phyloP scores from a whole-genome alignment of 1,140 invertebrate genomes.

The Pteromalus puparum region DNA sequence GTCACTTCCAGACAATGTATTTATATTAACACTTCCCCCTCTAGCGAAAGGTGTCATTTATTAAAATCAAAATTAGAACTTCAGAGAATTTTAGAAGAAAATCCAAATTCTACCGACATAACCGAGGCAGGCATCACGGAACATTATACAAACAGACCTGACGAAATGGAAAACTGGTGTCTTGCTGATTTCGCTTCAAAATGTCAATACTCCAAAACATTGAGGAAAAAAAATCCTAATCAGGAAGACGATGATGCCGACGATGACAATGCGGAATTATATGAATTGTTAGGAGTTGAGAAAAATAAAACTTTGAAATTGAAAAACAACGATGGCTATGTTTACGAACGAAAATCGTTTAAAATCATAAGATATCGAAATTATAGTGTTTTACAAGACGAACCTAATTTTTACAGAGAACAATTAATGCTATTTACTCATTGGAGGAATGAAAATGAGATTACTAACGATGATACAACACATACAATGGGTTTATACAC shows the following conservation, averaged over 20 bases:
- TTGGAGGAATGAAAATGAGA: conserved; percentile 35
- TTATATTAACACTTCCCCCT: conserved; percentile 28
- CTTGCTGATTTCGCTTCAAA: conserved; percentile 7
- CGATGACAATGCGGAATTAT: background rate
- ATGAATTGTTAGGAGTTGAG: background rate
- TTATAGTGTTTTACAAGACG: conserved; percentile 22
- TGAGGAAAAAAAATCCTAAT: conserved; percentile 16
- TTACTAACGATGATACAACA: background rate
- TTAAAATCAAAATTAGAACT: conserved; percentile 27
- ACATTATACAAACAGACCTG: conserved; percentile 17
- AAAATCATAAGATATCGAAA: conserved; percentile 41
- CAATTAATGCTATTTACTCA: conserved; percentile 29
- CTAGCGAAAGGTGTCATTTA: conserved; percentile 25
- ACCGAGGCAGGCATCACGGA: background rate
- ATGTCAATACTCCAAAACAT: conserved; percentile 3
- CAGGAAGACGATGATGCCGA: background rate
- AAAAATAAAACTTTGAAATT: conserved; percentile 27
- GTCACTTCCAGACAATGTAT: conserved; percentile 22
- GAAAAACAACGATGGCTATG: conserved; percentile 7
- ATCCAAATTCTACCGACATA: conserved; percentile 14
- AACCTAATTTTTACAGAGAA: conserved; percentile 33
- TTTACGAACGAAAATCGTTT: background rate
- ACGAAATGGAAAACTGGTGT: conserved; percentile 7
- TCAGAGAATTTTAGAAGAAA: background rate
- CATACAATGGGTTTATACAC: background rate